These are phyloP conservation scores for Solenopsis fugax DNA, from an alignment of 1,140 invertebrate species.

Conservation along the genomic window DNA sequence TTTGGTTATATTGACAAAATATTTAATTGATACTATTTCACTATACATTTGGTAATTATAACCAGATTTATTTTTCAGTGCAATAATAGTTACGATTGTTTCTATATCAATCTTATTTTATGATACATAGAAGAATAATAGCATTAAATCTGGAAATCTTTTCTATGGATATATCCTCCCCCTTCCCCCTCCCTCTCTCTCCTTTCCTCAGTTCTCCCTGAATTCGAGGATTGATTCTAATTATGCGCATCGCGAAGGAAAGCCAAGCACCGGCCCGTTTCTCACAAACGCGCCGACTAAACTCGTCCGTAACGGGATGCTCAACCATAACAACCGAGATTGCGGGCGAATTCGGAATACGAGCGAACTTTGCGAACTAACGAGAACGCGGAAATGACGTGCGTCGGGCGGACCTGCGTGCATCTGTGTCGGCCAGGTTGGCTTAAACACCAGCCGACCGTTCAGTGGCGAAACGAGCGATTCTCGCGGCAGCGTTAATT, in stretches of 20 bases:
- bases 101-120: too few species aligned
- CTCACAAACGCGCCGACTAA: conserved; percentile 19
- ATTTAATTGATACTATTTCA: too few species aligned
- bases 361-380: conserved; percentile 25
- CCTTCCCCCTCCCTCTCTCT: neutral
- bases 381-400: conserved; percentile 34
- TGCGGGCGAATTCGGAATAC: conserved; percentile 9
- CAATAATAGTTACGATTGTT: too few species aligned
- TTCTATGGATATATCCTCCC: too few species aligned
- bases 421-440: conserved; percentile 2
- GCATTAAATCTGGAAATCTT: too few species aligned
- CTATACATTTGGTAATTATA: too few species aligned
- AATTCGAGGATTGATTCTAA: conserved; percentile 79
- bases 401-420: neutral
- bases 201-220: neutral
- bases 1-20: too few species aligned
- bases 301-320: conserved; percentile 26
- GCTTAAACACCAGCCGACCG: conserved; percentile 3
- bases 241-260: conserved; percentile 56
- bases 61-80: too few species aligned
- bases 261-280: neutral
- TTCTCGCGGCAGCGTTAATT: conserved; percentile 32
- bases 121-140: too few species aligned
- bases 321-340: neutral
- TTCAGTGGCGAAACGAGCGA: conserved; percentile 5